These are phyloP conservation scores for Erinaceus europaeus DNA, from an alignment of 2,113 vertebrate genomes.

Conservation along the genomic window DNA sequence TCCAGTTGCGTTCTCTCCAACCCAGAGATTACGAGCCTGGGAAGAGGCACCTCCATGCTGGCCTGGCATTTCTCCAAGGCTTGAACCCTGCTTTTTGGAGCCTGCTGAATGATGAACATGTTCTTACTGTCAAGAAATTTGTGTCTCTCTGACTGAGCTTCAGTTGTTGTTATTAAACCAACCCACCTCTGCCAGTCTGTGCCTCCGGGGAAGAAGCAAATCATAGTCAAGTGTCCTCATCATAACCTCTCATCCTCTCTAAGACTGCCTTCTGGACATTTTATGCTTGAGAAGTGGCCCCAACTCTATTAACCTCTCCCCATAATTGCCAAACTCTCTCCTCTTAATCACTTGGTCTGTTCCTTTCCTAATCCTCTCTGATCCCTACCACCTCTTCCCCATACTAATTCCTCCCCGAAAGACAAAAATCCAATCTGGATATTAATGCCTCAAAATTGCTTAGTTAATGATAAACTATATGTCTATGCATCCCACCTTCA, in stretches of 20 bases:
- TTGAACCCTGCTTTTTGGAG: not conserved
- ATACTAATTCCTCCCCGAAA: not conserved
- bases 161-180: not conserved
- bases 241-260: not conserved
- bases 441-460: not conserved
- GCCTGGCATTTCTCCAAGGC: not conserved
- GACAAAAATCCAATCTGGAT: not conserved
- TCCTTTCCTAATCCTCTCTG: not conserved
- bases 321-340: not conserved
- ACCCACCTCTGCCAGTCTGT: not conserved
- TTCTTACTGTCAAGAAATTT: not conserved
- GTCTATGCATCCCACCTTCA: not conserved
- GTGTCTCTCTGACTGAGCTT: not conserved
- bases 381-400: not conserved
- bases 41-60: too few species aligned
- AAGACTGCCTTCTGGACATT: not conserved
- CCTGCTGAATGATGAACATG: not conserved
- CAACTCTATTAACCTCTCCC: conserved; percentile 45
- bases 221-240: not conserved
- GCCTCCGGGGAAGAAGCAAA: not conserved
- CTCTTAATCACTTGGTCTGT: conserved; percentile 9
- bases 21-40: too few species aligned
- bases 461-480: not conserved
- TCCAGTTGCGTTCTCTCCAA: too few species aligned
- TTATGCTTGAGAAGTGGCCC: conserved; percentile 3